Base-by-base conservation (phyloP, 2,797 vertebrate genomes). In the Rhynchotus rufescens region DNA sequence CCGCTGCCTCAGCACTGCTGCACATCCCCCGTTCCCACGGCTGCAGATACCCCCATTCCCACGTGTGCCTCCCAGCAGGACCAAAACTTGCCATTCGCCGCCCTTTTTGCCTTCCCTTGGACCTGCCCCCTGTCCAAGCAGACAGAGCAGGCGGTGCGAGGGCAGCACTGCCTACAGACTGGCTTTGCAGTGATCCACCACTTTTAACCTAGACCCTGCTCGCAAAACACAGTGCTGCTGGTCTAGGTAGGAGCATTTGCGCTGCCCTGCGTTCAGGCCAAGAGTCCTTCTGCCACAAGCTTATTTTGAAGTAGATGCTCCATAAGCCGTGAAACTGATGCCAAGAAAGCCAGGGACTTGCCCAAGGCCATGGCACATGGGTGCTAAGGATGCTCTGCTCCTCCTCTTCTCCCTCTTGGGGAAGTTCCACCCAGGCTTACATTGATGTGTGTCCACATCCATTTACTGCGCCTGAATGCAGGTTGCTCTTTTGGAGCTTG, bases 391-490 rank as follows among this genome's bases (percentile, higher is more conserved):
- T 1, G 6, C 20, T 64, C 23, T 25, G 30, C 36, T 78, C 32
- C 47, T 62, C 21, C 22, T 32, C 28, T 81, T 25, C 61, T 30
- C 28, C 12, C 28, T 75, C 30, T 22, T 21, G 21, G 23, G 23
- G 21, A 38, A 30, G 22, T 22, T 54, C 34, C 40, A 23, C 2
- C 1, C 6, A 7, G 57, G 38, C 82, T 76, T 44, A 68, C 34
- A 51, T 23, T 23, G 11, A 13, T 4, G 15, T 23, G 34, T 15
- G 15, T 44, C 15, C 22, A 30, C 26, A 7, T 7, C 10, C 1
- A 0, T 34, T 23, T 30, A 28, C 22, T 9, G 49, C 47, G 0
- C 1, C n/a, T 10, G 42, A 45, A 56, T 2, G 8, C 2, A 0
- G 7, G 4, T 36, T 52, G 57, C 42, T 42, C 15, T 54, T 11